Evolutionary conservation across 2,113 vertebrate species (phyloP), one percentile per base, ranked within the genome.

Genomic region (Rana temporaria): DNA sequence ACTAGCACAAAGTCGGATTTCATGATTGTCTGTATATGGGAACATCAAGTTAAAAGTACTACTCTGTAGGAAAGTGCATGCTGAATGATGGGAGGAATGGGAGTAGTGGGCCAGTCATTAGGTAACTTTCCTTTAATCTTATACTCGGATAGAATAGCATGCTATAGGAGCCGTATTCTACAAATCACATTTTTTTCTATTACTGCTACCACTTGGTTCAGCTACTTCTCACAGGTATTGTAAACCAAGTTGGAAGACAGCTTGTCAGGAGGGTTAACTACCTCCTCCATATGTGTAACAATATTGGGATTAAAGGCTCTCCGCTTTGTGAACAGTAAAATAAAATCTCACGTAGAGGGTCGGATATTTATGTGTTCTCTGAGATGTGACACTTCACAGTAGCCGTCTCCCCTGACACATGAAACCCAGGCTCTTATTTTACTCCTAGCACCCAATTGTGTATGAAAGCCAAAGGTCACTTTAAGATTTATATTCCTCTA

Each of bases 371-470:
- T 57, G 76, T 67, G 18, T 26, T 56, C 22, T 7, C 19, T 18
- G 53, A 57, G 30, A 79, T 59, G 53, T 53, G 63, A 69, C 53
- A 57, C n/a, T 34, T 69, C 26, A 66, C 77, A 79, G 65, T 69
- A 68, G 77, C 77, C 38, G 62, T 59, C 63, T 67, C 53, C 9
- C 15, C 30, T 57, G 64, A 56, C 64, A 79, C 55, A 42, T 68
- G 65, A 79, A 69, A 79, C 63, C 19, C 19, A 19, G 71, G 30
- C 12, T 60, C 77, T 69, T 67, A 79, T 69, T 79, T 68, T 67
- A 56, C 20, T 52, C 69, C 48, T 16, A 71, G 48, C 48, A 55
- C 48, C 52, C 52, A 55, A 71, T 22, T 6, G n/a, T 52, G 57
- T 59, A 14, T 79, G 52, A 53, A 17, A 57, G 65, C 19, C 52